A percentile compares a stretch with the other conserved stretches of the same genome.
These are phyloP conservation scores for Noctuana brunneofusca DNA, from an alignment of 2,888 invertebrate species.

Conservation along the genomic window DNA sequence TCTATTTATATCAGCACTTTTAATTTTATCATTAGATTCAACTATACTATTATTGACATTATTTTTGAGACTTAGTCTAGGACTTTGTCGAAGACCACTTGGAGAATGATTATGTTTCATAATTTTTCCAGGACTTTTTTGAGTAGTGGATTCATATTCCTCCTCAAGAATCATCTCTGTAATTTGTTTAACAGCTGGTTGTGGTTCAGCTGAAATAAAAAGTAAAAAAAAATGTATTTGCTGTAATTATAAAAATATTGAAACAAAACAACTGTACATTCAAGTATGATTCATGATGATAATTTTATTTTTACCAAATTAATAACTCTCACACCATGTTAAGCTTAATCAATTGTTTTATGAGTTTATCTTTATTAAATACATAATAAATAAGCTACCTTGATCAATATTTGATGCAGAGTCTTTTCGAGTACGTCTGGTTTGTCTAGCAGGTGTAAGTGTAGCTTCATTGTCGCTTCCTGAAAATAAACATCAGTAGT, in stretches of 20 bases:
- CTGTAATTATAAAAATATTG: no score
- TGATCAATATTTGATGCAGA: slow-evolving; percentile 68
- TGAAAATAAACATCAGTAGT: slow-evolving; percentile 45
- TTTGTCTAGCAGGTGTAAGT: slow-evolving; percentile 57
- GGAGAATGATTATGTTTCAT: slow-evolving; percentile 38
- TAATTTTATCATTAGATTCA: slow-evolving; percentile 37
- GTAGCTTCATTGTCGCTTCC: slow-evolving; percentile 71
- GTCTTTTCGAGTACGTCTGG: slow-evolving; percentile 63
- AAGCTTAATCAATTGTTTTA: no score
- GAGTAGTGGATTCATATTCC: slow-evolving; percentile 52
- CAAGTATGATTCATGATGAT: no score
- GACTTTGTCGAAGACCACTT: slow-evolving; percentile 43
- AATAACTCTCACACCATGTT: no score
- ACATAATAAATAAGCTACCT: slow-evolving; percentile 48
- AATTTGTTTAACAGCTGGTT: slow-evolving; percentile 43
- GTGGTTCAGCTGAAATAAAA: slow-evolving; percentile 48
- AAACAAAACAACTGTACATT: no score
- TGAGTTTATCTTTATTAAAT: no score
- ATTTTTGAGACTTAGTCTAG: slow-evolving; percentile 47
- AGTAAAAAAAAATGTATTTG: not conserved
- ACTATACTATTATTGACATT: slow-evolving; percentile 37
- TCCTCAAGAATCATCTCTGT: slow-evolving; percentile 61
- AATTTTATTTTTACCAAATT: no score
- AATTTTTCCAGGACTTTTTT: slow-evolving; percentile 37
- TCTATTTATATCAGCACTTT: slow-evolving; percentile 1